Evolutionary conservation across 2,888 invertebrate genomes (phyloP), one percentile per base, ranked within the genome.

Genomic region (Tillus elongatus): DNA sequence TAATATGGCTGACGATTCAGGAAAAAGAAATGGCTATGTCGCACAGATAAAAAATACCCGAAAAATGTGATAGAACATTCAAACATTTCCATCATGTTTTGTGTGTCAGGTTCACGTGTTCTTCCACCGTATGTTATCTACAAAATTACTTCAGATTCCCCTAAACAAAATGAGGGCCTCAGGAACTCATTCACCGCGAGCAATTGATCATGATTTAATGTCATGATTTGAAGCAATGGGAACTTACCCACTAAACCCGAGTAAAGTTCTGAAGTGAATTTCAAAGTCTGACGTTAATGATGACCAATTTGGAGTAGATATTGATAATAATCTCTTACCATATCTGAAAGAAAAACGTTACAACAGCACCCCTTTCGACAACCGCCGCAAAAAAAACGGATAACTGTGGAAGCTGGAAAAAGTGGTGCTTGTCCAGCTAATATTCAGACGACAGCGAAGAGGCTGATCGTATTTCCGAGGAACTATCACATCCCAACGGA

Each of bases 61-160:
- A n/a, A 19, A 19, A 19, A n/a, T 19, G 24, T 19, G 24, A 19
- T 19, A 19, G n/a, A 19, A 8, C 24, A n/a, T n/a, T n/a, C n/a
- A n/a, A n/a, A n/a, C n/a, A n/a, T n/a, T n/a, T n/a, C n/a, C n/a
- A n/a, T n/a, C n/a, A n/a, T 64, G 62, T 50, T 60, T 39, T 49
- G 50, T 45, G 58, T 50, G 4, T 47, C 54, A 36, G 60, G 60
- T 15, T 37, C 42, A 36, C 61, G 63, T 10, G 41, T 39, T 13
- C 30, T 58, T 3, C 59, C 57, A 10, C 56, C 53, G 13, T 63
- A 60, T 44, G 52, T 61, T 4, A 54, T 63, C 26, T 63, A 60
- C 41, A 41, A 39, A n/a, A n/a, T n/a, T n/a, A n/a, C n/a, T n/a
- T n/a, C n/a, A n/a, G n/a, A n/a, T n/a, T n/a, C n/a, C n/a, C n/a